Percentiles rank a stretch among this genome's conserved stretches.
Conservation (phyloP, 1,140 invertebrate genomes). For the Anoplophora glabripennis region DNA sequence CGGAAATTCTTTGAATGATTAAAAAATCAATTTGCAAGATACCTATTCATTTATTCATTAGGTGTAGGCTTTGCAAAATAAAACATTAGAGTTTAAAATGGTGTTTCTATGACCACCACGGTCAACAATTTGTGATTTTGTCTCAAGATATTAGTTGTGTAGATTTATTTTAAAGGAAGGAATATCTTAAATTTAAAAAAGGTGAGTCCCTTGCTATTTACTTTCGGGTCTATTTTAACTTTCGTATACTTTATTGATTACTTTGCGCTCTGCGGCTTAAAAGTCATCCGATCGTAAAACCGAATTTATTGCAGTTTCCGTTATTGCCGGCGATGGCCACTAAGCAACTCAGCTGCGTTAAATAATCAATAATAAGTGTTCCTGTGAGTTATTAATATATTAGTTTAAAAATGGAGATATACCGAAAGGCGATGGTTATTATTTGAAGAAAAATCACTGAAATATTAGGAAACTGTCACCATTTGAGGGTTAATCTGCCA, state of each 20-base stretch:
- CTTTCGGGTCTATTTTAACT: too few species aligned
- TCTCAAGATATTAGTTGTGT: too few species aligned
- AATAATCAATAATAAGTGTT: slow-evolving; percentile 40
- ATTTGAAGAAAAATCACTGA: slow-evolving; percentile 5
- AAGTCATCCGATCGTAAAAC: not conserved
- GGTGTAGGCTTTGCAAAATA: too few species aligned
- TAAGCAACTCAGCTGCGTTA: slow-evolving; percentile 25
- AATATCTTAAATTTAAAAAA: too few species aligned
- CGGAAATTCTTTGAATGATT: too few species aligned
- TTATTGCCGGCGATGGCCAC: slow-evolving; percentile 28
- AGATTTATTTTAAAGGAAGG: too few species aligned
- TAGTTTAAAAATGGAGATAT: slow-evolving; percentile 25
- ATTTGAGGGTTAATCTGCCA: slow-evolving; percentile 20
- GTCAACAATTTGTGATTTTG: too few species aligned
- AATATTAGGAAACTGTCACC: not conserved
- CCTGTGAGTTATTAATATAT: slow-evolving; percentile 31
- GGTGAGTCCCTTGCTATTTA: too few species aligned
- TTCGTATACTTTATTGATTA: slow-evolving; percentile 12
- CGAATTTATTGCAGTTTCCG: slow-evolving; percentile 28
- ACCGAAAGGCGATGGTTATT: slow-evolving; percentile 6
- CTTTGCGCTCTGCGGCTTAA: slow-evolving; percentile 10
- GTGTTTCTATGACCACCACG: too few species aligned
- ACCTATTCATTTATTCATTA: too few species aligned
- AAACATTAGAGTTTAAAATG: too few species aligned
- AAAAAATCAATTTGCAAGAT: too few species aligned